Percentiles rank a stretch among this genome's conserved stretches.
Evolutionary conservation across 1,140 invertebrate genomes (phyloP).

Genomic region (Bathynomus jamesi): DNA sequence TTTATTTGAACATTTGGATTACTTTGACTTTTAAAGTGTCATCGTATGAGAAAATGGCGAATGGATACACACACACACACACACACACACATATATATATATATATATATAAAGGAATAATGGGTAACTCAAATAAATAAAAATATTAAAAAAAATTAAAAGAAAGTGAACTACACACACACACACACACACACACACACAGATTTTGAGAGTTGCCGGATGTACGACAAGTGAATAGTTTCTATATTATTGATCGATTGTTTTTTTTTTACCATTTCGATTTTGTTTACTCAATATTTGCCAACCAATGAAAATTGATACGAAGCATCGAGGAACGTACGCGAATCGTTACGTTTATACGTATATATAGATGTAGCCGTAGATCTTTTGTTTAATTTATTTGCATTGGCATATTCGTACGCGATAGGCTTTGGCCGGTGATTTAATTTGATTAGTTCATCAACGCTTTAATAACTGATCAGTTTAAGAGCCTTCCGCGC

Average conservation of each 20-base stretch:
- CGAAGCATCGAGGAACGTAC: too few relatives aligned
- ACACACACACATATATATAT: too few relatives aligned
- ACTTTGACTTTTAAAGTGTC: background rate
- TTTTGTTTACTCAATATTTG: background rate
- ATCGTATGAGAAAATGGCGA: background rate
- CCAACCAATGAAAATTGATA: too few relatives aligned
- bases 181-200: too few relatives aligned
- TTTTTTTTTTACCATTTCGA: background rate
- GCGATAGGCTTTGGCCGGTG: too few relatives aligned
- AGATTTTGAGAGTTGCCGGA: constrained; percentile 12
- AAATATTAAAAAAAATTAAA: constrained; percentile 7
- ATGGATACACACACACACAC: background rate
- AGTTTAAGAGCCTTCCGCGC: background rate
- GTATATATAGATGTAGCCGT: too few relatives aligned
- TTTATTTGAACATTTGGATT: constrained; percentile 19
- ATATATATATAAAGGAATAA: too few relatives aligned
- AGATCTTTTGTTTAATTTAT: too few relatives aligned
- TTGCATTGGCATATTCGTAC: background rate
- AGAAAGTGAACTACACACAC: too few relatives aligned
- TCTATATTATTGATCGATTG: background rate
- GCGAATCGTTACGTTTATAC: too few relatives aligned
- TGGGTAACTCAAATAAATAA: constrained; percentile 4
- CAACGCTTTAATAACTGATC: background rate
- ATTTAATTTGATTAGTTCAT: constrained; percentile 3
- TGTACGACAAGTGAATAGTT: background rate